A percentile compares a stretch with the other conserved stretches of the same genome.
Conservation (phyloP, 1,140 invertebrate species). For the Drosophila bipectinata region DNA sequence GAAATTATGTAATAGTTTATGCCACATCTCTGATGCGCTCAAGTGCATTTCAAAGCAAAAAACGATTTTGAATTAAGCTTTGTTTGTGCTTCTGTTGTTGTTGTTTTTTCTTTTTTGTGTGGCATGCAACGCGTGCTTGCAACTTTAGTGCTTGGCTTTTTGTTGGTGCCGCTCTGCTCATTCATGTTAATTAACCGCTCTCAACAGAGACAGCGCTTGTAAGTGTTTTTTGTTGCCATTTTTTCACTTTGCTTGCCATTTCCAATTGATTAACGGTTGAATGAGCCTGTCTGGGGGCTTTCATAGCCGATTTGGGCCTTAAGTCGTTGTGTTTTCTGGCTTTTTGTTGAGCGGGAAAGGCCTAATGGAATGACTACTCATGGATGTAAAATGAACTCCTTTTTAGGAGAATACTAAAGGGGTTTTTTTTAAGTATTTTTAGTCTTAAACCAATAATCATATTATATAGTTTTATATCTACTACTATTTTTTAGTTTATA, state of each 20-base stretch:
- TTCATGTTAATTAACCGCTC: conserved; percentile 36
- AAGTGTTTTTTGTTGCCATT: conserved; percentile 3
- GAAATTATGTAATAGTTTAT: conserved; percentile 34
- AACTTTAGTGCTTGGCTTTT: conserved; percentile 18
- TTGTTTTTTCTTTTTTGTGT: neutral
- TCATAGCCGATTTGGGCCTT: no score
- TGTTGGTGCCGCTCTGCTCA: conserved; percentile 15
- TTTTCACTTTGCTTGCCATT: conserved; percentile 6
- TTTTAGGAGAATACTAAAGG: neutral
- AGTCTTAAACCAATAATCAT: no score
- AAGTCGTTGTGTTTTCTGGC: neutral
- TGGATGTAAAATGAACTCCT: neutral
- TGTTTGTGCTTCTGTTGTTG: conserved; percentile 11
- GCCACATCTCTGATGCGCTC: conserved; percentile 23
- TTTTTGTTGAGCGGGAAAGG: neutral
- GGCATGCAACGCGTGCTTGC: conserved; percentile 31
- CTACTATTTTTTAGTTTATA: no score
- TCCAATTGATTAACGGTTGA: conserved; percentile 34
- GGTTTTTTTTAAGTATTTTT: no score
- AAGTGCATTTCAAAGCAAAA: conserved; percentile 29
- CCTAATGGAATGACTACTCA: neutral
- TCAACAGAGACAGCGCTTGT: neutral
- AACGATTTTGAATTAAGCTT: conserved; percentile 18
- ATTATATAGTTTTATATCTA: no score
- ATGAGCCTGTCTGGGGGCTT: conserved; percentile 3